phyloP scores from a whole-genome alignment of 2,888 invertebrate genomes.

The Epirrhoe tristata region DNA sequence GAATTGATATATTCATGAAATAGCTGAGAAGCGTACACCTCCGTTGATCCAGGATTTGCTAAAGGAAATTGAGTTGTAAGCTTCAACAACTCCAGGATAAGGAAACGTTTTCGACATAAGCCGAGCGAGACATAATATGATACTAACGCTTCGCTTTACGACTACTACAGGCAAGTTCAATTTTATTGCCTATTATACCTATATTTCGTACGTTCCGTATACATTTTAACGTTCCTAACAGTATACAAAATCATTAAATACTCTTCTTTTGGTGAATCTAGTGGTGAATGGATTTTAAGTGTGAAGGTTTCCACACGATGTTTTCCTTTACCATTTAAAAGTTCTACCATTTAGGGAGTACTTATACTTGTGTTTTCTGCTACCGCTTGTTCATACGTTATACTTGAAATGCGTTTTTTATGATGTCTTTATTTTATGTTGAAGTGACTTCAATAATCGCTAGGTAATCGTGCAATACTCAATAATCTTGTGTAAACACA shows the following conservation, averaged over 20 bases:
- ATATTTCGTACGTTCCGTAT: not conserved
- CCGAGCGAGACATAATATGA: constrained; percentile 55
- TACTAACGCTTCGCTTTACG: constrained; percentile 52
- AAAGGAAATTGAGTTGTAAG: constrained; percentile 74
- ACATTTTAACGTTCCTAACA: not conserved
- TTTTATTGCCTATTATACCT: constrained; percentile 33
- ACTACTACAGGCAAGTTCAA: constrained; percentile 38
- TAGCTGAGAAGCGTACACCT: constrained; percentile 62
- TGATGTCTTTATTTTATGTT: not conserved
- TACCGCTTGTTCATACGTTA: not conserved
- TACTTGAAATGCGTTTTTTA: not conserved
- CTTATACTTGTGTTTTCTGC: not conserved
- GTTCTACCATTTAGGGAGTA: too few species aligned
- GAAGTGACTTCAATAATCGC: not conserved
- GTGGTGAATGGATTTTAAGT: too few species aligned
- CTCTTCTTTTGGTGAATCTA: not conserved
- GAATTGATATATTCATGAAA: constrained; percentile 64
- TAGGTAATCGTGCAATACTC: not conserved
- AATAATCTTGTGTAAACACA: too few species aligned
- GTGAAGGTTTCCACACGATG: too few species aligned
- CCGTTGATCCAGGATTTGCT: constrained; percentile 71
- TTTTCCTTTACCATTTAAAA: too few species aligned
- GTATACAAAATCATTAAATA: not conserved
- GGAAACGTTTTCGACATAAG: constrained; percentile 60
- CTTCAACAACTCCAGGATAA: constrained; percentile 64